Base-by-base conservation (phyloP, 2,888 invertebrate species). In the Octodonta nipae region DNA sequence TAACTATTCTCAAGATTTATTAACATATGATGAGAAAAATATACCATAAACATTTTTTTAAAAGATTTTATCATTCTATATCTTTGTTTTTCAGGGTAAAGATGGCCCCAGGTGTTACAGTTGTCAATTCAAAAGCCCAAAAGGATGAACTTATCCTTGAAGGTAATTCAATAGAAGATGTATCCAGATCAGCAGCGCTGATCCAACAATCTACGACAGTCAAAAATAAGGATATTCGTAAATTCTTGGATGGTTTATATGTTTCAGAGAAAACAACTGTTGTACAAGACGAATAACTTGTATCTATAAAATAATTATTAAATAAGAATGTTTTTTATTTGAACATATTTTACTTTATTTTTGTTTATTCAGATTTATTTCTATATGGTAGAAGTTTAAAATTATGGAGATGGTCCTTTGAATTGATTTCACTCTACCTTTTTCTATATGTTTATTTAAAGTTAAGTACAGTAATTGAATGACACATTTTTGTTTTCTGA, bases 181-280 rank as follows among this genome's bases (percentile, higher is more conserved):
- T 99, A 17, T 98, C 98, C 15, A 80, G 89, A 67, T 96, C 95
- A 49, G 98, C 98, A 59, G 96, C 98, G 36, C 77, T 92, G 36
- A 95, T 99, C 58, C 98, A 99, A 65, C 98, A 98, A 65, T 95
- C 93, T 11, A 96, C 96, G 33, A 85, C 87, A 43, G 98, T 99
- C 32, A 95, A 96, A 69, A 89, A 93, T 64, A 99, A 99, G 77
- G 98, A 99, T 74, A 98, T 99, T 69, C 78, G 98, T 73, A 98
- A 96, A 67, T 99, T 99, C 74, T 86, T 99, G 70, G 98, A 99
- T 60, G 98, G 98, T 60, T 76, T 99, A 46, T 99, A 99, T 65
- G 98, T 99, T 35, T 93, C 93, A 48, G 96, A 99, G 64, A 98
- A 96, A 68, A 91, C 91, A 28, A 87, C 87, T 54, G 87, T 93